Conservation (phyloP, 2,113 vertebrate genomes). For the Dromiciops gliroides region DNA sequence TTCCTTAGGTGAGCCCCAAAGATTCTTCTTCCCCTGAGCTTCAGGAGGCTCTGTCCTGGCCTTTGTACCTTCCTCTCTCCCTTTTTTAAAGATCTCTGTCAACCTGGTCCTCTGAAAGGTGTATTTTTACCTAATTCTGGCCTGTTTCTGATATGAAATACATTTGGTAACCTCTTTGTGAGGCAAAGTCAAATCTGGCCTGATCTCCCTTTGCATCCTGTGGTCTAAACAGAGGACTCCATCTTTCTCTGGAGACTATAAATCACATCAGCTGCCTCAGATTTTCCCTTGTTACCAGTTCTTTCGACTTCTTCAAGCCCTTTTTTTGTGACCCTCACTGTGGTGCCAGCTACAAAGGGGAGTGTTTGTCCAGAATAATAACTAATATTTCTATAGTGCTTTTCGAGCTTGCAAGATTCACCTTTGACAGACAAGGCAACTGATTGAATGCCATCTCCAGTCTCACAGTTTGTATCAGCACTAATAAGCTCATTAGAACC, state of each 20-base stretch:
- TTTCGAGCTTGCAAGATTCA: too few relatives aligned
- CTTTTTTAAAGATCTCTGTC: neutral
- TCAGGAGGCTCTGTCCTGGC: neutral
- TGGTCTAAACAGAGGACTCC: neutral
- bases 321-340: neutral
- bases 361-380: neutral
- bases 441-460: too few relatives aligned
- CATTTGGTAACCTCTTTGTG: neutral
- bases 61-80: neutral
- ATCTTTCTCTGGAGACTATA: neutral
- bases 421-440: too few relatives aligned
- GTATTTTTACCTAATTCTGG: neutral
- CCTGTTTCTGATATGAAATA: neutral
- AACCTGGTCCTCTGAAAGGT: neutral
- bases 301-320: neutral
- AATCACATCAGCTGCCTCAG: neutral
- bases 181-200: neutral
- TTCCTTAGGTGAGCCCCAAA: neutral
- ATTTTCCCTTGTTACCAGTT: neutral
- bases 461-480: neutral
- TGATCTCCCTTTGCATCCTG: neutral
- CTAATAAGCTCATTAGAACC: neutral
- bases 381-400: neutral
- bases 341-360: neutral
- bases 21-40: neutral